phyloP scores from a whole-genome alignment of 2,888 invertebrate species.

The Alsophila aescularia region DNA sequence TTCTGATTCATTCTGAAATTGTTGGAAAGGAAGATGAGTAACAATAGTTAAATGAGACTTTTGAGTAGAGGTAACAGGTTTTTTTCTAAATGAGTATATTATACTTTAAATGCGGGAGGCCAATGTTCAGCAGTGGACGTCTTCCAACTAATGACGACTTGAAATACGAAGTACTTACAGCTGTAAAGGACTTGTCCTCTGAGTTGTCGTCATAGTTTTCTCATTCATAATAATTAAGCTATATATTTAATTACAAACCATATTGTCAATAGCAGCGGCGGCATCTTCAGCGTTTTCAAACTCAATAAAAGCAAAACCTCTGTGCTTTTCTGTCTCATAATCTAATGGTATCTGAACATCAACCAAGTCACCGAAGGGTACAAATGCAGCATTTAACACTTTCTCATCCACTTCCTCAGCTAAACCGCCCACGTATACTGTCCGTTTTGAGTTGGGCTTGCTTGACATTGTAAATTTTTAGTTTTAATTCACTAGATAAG shows the following conservation, averaged over 20 bases:
- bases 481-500: not conserved
- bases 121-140: too few relatives aligned
- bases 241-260: slow-evolving; percentile 86
- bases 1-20: slow-evolving; percentile 96
- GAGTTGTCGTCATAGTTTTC: not conserved
- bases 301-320: slow-evolving; percentile 99
- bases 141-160: too few relatives aligned
- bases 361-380: slow-evolving; percentile 99
- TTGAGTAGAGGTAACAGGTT: too few relatives aligned
- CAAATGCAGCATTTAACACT: slow-evolving; percentile 97
- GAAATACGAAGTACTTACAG: too few relatives aligned
- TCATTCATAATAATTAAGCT: not conserved
- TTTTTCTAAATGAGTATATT: too few relatives aligned
- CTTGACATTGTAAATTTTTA: slow-evolving; percentile 62
- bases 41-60: too few relatives aligned
- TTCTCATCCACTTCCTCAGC: slow-evolving; percentile 99
- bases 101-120: too few relatives aligned
- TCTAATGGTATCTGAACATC: slow-evolving; percentile 99
- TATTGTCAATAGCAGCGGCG: slow-evolving; percentile 99
- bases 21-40: not conserved
- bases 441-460: slow-evolving; percentile 89
- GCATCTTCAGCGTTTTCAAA: slow-evolving; percentile 99
- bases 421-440: slow-evolving; percentile 93
- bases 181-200: too few relatives aligned
- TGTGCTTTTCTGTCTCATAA: slow-evolving; percentile 98